Percentiles rank a stretch among this genome's conserved stretches.
Conservation (phyloP, 1,140 invertebrate species). For the Caenorhabditis inopinata region DNA sequence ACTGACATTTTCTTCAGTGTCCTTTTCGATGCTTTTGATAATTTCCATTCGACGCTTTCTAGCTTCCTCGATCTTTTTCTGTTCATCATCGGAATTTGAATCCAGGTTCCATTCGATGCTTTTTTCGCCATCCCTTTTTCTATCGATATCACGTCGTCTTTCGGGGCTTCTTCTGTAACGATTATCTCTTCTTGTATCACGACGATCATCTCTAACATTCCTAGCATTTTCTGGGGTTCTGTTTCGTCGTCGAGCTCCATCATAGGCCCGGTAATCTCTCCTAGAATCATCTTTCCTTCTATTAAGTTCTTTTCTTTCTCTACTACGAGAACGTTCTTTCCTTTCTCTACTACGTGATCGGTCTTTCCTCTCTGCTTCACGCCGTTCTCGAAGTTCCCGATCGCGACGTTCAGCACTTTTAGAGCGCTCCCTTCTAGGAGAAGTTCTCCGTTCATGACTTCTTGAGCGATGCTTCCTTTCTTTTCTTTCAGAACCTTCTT, state of each 20-base stretch:
- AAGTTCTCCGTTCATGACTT: not conserved
- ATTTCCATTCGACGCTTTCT: conserved; percentile 22
- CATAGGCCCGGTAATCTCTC: not conserved
- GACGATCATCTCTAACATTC: conserved; percentile 28
- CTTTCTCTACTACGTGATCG: not conserved
- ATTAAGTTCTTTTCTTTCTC: not conserved
- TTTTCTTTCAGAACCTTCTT: not conserved
- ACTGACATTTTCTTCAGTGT: not conserved
- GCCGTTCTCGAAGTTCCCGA: not conserved
- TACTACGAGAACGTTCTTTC: too few relatives aligned
- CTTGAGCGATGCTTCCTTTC: not conserved
- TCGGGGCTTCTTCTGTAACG: not conserved
- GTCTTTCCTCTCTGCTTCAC: not conserved
- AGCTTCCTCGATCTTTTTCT: conserved; percentile 47
- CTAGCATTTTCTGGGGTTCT: not conserved
- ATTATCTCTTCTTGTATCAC: not conserved
- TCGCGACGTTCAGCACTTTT: not conserved
- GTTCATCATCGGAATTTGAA: conserved; percentile 44
- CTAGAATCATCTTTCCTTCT: not conserved
- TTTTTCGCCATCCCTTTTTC: not conserved
- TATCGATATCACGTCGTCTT: not conserved
- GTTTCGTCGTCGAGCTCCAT: too few relatives aligned
- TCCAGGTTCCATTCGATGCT: conserved; percentile 32
- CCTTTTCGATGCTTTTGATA: conserved; percentile 24
- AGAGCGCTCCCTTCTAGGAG: not conserved